Evolutionary conservation across 2,888 invertebrate species (phyloP).

Genomic region (Nomada goodeniana): DNA sequence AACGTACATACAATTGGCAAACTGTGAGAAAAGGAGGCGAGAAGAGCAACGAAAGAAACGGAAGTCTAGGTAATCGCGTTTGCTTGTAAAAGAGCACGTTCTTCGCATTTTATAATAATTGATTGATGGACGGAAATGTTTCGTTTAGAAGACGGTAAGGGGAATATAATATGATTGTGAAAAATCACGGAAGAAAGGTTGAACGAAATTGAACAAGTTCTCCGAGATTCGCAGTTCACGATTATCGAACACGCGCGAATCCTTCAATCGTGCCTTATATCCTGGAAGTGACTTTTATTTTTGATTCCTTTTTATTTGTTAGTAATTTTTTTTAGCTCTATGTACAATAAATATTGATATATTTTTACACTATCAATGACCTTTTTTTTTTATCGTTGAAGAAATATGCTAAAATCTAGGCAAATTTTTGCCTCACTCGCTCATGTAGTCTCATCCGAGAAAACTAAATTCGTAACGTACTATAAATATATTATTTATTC

Average conservation of each 20-base stretch:
- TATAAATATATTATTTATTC: conserved; percentile 79
- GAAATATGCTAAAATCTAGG: conserved; percentile 80
- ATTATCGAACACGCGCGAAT: neutral
- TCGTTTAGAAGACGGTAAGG: neutral
- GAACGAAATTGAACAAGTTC: conserved; percentile 1
- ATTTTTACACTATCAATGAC: conserved; percentile 83
- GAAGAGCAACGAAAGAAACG: conserved; percentile 65
- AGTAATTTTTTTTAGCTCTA: conserved; percentile 84
- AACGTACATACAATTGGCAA: conserved; percentile 80
- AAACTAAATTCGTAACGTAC: conserved; percentile 79
- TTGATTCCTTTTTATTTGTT: conserved; percentile 84
- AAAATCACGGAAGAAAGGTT: neutral
- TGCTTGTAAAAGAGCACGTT: neutral
- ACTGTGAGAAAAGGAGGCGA: conserved; percentile 78
- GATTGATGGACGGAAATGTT: neutral
- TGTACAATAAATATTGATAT: conserved; percentile 84
- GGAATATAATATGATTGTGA: neutral
- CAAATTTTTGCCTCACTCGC: conserved; percentile 69
- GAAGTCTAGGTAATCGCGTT: conserved; percentile 40
- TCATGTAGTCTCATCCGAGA: conserved; percentile 74
- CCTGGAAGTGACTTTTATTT: conserved; percentile 65
- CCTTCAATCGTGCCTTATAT: conserved; percentile 20
- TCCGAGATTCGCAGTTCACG: neutral
- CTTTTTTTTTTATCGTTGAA: conserved; percentile 73
- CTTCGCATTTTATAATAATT: neutral